Evolutionary conservation across 2,113 vertebrate species (phyloP).

Genomic region (Octodon degus): DNA sequence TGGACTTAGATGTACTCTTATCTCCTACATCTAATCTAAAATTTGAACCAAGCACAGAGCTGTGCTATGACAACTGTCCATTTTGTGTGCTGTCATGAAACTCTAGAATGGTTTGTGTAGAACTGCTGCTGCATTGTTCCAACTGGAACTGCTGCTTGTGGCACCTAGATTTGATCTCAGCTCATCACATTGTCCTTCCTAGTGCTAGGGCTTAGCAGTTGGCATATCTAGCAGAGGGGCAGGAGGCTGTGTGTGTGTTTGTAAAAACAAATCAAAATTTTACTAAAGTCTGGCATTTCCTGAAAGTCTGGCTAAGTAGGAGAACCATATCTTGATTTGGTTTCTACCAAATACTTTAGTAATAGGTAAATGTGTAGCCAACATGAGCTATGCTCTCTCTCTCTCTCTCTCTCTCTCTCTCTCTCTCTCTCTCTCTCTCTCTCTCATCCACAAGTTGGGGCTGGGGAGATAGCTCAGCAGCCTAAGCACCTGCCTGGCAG

Average conservation of each 20-base stretch:
- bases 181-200: neutral
- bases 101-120: neutral
- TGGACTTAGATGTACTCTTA: neutral
- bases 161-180: neutral
- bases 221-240: neutral
- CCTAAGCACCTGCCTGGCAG: too few relatives aligned
- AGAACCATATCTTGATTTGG: neutral
- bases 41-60: neutral
- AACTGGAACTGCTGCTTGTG: neutral
- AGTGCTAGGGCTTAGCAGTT: neutral
- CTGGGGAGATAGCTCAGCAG: too few relatives aligned
- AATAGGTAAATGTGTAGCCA: neutral
- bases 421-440: too few relatives aligned
- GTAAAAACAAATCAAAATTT: neutral
- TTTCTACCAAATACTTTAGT: neutral
- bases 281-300: conserved; percentile 12
- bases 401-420: neutral
- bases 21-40: conserved; percentile 27
- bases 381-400: conserved; percentile 6
- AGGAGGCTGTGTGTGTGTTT: neutral
- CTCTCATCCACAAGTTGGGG: too few relatives aligned
- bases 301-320: neutral
- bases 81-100: neutral
- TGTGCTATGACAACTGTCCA: neutral
- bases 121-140: neutral